A percentile compares a stretch with the other conserved stretches of the same genome.
Conservation (phyloP, 1,140 invertebrate species). For the Drosophila littoralis region DNA sequence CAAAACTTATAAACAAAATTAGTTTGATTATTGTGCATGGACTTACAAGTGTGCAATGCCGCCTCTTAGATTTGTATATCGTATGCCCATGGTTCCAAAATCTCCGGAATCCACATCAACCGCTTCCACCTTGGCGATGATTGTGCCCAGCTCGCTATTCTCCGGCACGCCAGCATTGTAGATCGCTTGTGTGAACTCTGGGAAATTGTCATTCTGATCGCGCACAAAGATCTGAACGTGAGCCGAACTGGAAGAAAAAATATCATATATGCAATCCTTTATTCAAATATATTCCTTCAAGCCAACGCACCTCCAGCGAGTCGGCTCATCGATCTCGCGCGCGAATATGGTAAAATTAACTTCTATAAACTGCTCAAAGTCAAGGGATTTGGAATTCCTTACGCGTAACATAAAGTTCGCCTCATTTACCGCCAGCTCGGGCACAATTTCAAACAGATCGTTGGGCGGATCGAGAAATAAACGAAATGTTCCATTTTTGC, state of each 20-base stretch:
- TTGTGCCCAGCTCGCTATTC: slow-evolving; percentile 92
- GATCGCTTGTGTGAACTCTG: slow-evolving; percentile 91
- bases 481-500: slow-evolving; percentile 96
- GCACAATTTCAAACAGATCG: slow-evolving; percentile 95
- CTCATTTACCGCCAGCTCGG: slow-evolving; percentile 94
- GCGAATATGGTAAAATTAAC: slow-evolving; percentile 95
- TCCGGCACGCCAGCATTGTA: slow-evolving; percentile 93
- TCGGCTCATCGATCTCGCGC: slow-evolving; percentile 89
- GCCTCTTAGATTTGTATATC: slow-evolving; percentile 92
- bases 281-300: not conserved
- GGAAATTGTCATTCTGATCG: slow-evolving; percentile 97
- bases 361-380: slow-evolving; percentile 92
- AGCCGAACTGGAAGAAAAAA: slow-evolving; percentile 86
- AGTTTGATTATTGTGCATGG: not conserved
- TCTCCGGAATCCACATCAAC: slow-evolving; percentile 93
- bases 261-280: not conserved
- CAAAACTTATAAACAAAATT: too few relatives aligned
- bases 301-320: slow-evolving; percentile 68
- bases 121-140: slow-evolving; percentile 92
- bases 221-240: slow-evolving; percentile 93
- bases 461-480: slow-evolving; percentile 92
- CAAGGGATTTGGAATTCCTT: slow-evolving; percentile 92
- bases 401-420: slow-evolving; percentile 96
- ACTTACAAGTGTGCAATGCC: slow-evolving; percentile 93
- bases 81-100: slow-evolving; percentile 93